Conservation (phyloP, 2,797 vertebrate species). For the Numenius phaeopus region DNA sequence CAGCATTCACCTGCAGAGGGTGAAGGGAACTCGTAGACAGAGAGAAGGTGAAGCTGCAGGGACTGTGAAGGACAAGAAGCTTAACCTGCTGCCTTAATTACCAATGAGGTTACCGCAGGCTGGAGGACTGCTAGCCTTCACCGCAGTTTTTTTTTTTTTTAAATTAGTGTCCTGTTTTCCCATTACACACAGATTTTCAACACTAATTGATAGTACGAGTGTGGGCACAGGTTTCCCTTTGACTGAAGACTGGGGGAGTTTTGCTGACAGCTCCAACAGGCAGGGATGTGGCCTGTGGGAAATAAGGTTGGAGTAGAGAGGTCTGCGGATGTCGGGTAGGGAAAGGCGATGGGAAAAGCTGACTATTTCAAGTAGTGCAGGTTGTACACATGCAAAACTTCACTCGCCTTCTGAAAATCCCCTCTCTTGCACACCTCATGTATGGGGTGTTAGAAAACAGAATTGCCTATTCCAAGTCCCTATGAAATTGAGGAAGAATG, state of each 20-base stretch:
- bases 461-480: background rate
- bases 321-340: rapidly evolving
- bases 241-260: background rate
- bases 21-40: background rate
- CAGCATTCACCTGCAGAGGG: background rate
- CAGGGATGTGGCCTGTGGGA: background rate
- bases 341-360: background rate
- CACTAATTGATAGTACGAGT: rapidly evolving
- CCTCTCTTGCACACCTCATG: rapidly evolving
- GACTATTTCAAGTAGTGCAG: background rate
- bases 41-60: background rate
- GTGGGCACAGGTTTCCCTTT: background rate
- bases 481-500: background rate
- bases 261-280: background rate
- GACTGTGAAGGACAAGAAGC: background rate
- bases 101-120: background rate
- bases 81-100: background rate
- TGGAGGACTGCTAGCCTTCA: background rate
- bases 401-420: background rate
- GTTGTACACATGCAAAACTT: background rate
- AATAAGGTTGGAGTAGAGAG: background rate
- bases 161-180: background rate
- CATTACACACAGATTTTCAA: background rate
- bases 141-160: background rate
- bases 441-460: background rate